phyloP scores from a whole-genome alignment of 2,113 vertebrate species.

The Xerus inauris region DNA sequence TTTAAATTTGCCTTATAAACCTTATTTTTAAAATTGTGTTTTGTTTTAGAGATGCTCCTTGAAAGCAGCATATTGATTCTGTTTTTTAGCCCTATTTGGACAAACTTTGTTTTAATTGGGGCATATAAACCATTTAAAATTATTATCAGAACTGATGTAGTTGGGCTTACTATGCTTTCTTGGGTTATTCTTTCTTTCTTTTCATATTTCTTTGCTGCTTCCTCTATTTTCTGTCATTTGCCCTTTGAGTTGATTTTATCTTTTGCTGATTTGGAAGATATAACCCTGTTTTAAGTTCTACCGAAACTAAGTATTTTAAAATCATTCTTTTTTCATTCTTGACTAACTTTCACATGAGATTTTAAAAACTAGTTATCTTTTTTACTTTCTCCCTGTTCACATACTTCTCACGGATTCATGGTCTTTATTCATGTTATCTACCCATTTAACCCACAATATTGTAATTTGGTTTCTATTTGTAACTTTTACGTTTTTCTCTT shows the following conservation, averaged over 20 bases:
- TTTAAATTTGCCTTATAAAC: neutral
- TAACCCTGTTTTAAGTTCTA: neutral
- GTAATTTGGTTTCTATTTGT: neutral
- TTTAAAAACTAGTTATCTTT: neutral
- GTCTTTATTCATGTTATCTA: neutral
- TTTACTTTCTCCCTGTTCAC: neutral
- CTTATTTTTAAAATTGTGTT: neutral
- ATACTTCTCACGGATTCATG: neutral
- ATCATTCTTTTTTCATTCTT: constrained; percentile 20
- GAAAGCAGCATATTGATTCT: neutral
- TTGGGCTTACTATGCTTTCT: neutral
- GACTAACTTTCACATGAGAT: neutral
- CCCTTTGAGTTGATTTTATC: constrained; percentile 38
- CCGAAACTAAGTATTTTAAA: neutral
- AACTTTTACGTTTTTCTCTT: neutral
- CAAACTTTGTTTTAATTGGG: neutral
- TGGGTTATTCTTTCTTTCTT: neutral
- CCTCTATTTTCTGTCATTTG: constrained; percentile 41
- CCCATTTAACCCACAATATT: neutral
- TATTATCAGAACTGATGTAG: neutral
- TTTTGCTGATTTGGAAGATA: constrained; percentile 9
- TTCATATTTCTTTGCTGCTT: constrained; percentile 1
- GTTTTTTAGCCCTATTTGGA: neutral
- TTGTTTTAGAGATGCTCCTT: neutral
- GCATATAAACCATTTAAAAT: neutral